A percentile compares a stretch with the other conserved stretches of the same genome.
These are phyloP conservation scores for Tiliacea citrago DNA, from an alignment of 2,888 invertebrate genomes.

Conservation along the genomic window DNA sequence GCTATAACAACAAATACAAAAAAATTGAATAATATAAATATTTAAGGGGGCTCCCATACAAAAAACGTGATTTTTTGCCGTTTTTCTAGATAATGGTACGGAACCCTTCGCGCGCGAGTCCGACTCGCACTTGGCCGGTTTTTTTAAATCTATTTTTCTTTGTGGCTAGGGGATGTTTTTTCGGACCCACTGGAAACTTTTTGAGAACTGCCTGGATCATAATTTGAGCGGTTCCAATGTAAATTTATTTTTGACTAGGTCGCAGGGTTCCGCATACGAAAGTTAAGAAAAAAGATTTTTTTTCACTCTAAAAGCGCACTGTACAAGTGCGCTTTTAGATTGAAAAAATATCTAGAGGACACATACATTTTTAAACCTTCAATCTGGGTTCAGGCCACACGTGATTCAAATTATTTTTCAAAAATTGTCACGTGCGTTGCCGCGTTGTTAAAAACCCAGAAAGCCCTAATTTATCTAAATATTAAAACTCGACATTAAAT, in stretches of 20 bases:
- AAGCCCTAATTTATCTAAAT: not conserved
- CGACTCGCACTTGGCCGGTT: too few relatives aligned
- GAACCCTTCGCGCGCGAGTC: too few relatives aligned
- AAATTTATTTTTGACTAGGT: not conserved
- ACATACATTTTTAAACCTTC: not conserved
- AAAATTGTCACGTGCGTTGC: not conserved
- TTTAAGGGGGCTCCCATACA: too few relatives aligned
- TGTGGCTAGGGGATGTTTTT: not conserved
- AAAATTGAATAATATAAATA: too few relatives aligned
- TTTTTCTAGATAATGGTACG: too few relatives aligned
- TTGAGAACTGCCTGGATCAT: not conserved
- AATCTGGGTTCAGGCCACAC: not conserved
- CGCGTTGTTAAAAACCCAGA: not conserved
- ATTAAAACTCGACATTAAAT: not conserved
- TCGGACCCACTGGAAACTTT: not conserved
- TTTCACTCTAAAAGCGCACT: too few relatives aligned
- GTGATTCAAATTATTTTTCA: not conserved
- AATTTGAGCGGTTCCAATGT: not conserved
- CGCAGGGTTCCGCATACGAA: not conserved
- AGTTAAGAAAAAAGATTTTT: too few relatives aligned
- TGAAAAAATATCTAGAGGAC: too few relatives aligned
- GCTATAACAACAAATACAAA: too few relatives aligned
- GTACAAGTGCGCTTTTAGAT: not conserved
- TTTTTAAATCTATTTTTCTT: conserved; percentile 1
- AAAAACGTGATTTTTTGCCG: too few relatives aligned